These are phyloP conservation scores for Tichodroma muraria DNA, from an alignment of 2,113 vertebrate species.

Conservation along the genomic window DNA sequence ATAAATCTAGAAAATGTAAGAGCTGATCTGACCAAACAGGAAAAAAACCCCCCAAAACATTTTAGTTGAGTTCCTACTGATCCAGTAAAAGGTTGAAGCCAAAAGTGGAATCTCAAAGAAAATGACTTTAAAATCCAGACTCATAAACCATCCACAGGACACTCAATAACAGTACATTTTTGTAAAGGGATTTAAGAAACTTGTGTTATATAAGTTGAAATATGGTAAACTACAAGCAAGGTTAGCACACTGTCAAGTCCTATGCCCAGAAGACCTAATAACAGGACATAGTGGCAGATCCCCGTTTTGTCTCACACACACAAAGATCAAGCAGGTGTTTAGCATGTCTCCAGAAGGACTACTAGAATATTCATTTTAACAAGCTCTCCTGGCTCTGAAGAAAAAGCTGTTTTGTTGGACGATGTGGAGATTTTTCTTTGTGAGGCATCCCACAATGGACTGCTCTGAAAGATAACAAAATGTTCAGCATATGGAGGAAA, in stretches of 20 bases:
- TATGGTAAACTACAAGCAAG: neutral
- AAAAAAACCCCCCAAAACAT: accelerated
- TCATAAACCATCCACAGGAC: neutral
- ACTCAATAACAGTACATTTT: neutral
- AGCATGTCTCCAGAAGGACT: neutral
- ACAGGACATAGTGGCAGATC: neutral
- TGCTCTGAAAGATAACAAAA: slow-evolving; percentile 14
- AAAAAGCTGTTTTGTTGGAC: neutral
- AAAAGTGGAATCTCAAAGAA: neutral
- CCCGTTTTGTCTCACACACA: neutral
- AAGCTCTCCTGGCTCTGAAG: neutral
- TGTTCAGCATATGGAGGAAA: neutral
- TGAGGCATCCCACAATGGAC: neutral
- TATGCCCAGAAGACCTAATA: neutral
- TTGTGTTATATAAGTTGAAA: neutral
- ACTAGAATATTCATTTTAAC: neutral
- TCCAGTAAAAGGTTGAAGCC: neutral
- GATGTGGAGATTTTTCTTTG: neutral
- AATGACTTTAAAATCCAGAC: neutral
- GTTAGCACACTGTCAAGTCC: neutral
- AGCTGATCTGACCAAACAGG: neutral
- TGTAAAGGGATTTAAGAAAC: neutral
- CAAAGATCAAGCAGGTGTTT: neutral
- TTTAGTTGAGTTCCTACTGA: neutral
- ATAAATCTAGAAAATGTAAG: neutral